Evolutionary conservation across 2,888 invertebrate species (phyloP), one percentile per base, ranked within the genome.

Genomic region (Busseola fusca): DNA sequence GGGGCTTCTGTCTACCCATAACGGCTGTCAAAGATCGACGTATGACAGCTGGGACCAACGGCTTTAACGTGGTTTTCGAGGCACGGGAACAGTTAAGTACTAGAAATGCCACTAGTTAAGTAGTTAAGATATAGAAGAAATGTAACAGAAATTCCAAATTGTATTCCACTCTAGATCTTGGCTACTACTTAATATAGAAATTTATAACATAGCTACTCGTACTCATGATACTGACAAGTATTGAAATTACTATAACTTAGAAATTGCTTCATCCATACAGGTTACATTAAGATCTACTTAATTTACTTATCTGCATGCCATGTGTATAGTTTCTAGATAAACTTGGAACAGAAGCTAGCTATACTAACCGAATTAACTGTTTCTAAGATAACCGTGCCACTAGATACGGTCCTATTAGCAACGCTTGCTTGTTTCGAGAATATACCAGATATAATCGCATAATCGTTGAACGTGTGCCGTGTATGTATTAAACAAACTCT

Each of bases 401-500:
- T 34, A 71, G 78, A 76, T 69, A 81, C 69, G 56, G 66, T 72
- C 64, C 56, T 79, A 84, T 81, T 84, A 84, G 62, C 58, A 60
- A 34, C 34, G 70, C 75, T 78, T 60, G 72, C 79, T 76, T 65
- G 79, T 79, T 69, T 68, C 63, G 42, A 67, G 76, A 78, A 72
- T 73, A 70, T 72, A 71, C 70, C 64, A 81, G 71, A 76, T 76
- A 78, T 82, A 80, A 82, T 82, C 80, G 68, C 59, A 18, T 82
- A 69, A 83, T 76, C 78, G 77, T 54, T 72, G 71, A 69, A 59
- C 74, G 76, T 80, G 74, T 75, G 68, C 69, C 64, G 69, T 66
- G 65, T 73, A 30, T 30, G 45, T 76, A 84, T 64, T 77, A 84
- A 87, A 84, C 85, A 85, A 85, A 86, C 83, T 78, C 64, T 76